phyloP scores from a whole-genome alignment of 2,797 vertebrate genomes.

The Leptatherina wallacei region DNA sequence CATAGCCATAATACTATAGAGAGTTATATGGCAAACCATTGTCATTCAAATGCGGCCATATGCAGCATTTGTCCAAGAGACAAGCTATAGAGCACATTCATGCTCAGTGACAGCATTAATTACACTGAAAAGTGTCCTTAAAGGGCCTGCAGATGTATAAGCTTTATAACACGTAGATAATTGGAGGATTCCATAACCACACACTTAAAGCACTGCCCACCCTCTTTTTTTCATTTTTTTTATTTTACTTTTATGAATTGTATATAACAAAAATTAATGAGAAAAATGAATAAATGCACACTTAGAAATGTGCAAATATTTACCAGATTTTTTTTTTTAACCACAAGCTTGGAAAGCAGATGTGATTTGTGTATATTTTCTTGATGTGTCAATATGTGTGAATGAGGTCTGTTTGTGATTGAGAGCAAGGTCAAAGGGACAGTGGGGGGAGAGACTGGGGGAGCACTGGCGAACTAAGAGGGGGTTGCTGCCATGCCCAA shows the following conservation, averaged over 20 bases:
- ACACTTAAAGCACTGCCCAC: slow-evolving; percentile 57
- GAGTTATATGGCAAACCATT: slow-evolving; percentile 59
- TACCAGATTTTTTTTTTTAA: background rate
- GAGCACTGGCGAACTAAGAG: slow-evolving; percentile 37
- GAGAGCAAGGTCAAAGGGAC: slow-evolving; percentile 81
- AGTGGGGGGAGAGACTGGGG: slow-evolving; percentile 49
- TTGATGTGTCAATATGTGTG: slow-evolving; percentile 65
- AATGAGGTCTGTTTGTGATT: slow-evolving; percentile 70
- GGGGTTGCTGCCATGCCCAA: slow-evolving; percentile 74
- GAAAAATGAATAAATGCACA: background rate
- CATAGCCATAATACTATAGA: slow-evolving; percentile 54
- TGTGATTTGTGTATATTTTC: slow-evolving; percentile 58
- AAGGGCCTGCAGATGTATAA: slow-evolving; percentile 71
- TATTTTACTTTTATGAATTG: slow-evolving; percentile 7
- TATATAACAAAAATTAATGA: slow-evolving; percentile 12
- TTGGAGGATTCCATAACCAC: slow-evolving; percentile 45
- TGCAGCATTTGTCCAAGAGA: slow-evolving; percentile 38
- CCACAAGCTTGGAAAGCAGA: slow-evolving; percentile 17
- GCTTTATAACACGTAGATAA: slow-evolving; percentile 70
- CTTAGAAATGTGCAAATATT: background rate
- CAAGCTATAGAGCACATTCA: slow-evolving; percentile 28
- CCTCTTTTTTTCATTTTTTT: slow-evolving; percentile 1
- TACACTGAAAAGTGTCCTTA: slow-evolving; percentile 71
- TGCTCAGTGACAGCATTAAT: slow-evolving; percentile 63
- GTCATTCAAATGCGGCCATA: slow-evolving; percentile 58